phyloP scores from a whole-genome alignment of 2,888 invertebrate species.

The Caradrina kadenii region DNA sequence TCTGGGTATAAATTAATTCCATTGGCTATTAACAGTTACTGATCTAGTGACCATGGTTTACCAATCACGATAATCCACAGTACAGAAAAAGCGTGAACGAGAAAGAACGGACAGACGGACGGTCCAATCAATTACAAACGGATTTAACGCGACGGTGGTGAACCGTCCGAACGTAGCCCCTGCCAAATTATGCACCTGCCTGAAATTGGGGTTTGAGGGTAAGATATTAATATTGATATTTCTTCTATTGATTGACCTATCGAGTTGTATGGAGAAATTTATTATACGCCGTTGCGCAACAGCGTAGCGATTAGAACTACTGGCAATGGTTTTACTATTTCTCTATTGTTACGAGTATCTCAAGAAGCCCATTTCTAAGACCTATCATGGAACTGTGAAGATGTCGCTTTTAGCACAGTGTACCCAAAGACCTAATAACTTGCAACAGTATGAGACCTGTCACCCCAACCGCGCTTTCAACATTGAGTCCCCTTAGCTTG shows the following conservation, averaged over 20 bases:
- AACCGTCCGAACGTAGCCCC: slow-evolving; percentile 11
- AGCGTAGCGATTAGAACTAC: background rate
- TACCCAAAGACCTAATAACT: background rate
- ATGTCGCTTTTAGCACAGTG: background rate
- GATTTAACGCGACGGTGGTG: slow-evolving; percentile 49
- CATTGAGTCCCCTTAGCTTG: background rate
- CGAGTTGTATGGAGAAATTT: background rate
- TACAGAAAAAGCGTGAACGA: slow-evolving; percentile 21
- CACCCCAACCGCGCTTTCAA: background rate
- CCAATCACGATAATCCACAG: slow-evolving; percentile 36
- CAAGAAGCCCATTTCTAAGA: background rate
- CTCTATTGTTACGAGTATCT: too few relatives aligned
- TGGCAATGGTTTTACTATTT: too few relatives aligned
- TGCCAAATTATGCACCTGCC: slow-evolving; percentile 37
- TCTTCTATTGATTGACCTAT: slow-evolving; percentile 6
- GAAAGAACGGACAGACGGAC: slow-evolving; percentile 37
- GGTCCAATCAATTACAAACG: slow-evolving; percentile 49
- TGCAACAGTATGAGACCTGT: background rate
- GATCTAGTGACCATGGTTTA: slow-evolving; percentile 34
- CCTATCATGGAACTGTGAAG: background rate
- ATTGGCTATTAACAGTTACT: slow-evolving; percentile 53
- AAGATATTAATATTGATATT: slow-evolving; percentile 44
- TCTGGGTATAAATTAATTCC: slow-evolving; percentile 47
- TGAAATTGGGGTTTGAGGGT: slow-evolving; percentile 37
- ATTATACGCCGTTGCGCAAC: background rate